Evolutionary conservation across 2,888 invertebrate genomes (phyloP).

Genomic region (Stenodera caucasica): DNA sequence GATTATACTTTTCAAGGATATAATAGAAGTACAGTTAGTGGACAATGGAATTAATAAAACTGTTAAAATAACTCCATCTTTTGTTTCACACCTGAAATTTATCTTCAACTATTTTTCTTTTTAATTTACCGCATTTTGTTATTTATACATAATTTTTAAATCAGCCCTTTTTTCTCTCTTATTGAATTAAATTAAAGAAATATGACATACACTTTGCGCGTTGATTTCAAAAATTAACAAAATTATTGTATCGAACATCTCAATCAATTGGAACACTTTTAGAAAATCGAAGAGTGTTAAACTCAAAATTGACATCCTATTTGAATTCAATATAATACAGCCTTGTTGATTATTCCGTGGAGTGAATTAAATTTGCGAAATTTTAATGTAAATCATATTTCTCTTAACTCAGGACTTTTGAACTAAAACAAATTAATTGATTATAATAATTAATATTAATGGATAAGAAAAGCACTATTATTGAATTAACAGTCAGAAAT

Average conservation of each 20-base stretch:
- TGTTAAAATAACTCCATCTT: slow-evolving; percentile 25
- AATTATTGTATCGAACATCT: too few species aligned
- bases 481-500: too few species aligned
- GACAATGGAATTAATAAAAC: slow-evolving; percentile 7
- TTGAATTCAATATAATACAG: slow-evolving; percentile 25
- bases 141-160: slow-evolving; percentile 48
- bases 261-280: too few species aligned
- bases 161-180: slow-evolving; percentile 56
- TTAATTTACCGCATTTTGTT: slow-evolving; percentile 41
- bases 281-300: too few species aligned
- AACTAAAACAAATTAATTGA: slow-evolving; percentile 38
- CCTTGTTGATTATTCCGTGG: too few species aligned
- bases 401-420: slow-evolving; percentile 41
- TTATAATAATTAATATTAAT: slow-evolving; percentile 38
- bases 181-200: slow-evolving; percentile 52
- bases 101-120: slow-evolving; percentile 32
- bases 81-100: slow-evolving; percentile 38
- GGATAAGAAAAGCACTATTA: slow-evolving; percentile 36
- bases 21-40: slow-evolving; percentile 17
- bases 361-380: too few species aligned
- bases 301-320: too few species aligned
- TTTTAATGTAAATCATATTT: slow-evolving; percentile 47
- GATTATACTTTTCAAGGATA: slow-evolving; percentile 16
- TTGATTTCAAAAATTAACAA: slow-evolving; percentile 17
- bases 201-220: slow-evolving; percentile 46